Base-by-base conservation (phyloP, 2,113 vertebrate species). In the Raphicerus campestris region DNA sequence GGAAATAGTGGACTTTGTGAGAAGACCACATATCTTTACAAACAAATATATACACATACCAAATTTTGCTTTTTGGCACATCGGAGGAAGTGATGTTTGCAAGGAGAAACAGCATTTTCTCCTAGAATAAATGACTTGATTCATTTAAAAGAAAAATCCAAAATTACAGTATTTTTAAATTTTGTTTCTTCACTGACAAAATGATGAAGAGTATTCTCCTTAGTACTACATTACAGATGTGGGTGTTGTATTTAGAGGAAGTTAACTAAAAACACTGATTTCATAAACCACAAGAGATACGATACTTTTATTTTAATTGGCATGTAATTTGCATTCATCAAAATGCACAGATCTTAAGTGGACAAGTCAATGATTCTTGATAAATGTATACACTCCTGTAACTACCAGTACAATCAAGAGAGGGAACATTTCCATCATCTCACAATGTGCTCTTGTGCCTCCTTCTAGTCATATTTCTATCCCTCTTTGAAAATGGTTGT, bases 161-260 rank as follows among this genome's bases (percentile, higher is more conserved):
- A 61, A n/a, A 87, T 78, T 77, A 78, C 45, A 94, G 24, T 30
- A 56, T 30, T 73, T 88, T 87, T 20, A 81, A 53, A 42, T 63
- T 63, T 78, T 80, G 73, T 87, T 94, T 88, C 20, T 92, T 96
- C 39, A 78, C 47, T 39, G 56, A 89, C 58, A 83, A 94, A 87
- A 89, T 66, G 56, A 55, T 83, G 55, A 88, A 58, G 30, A 84
- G 55, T 58, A 84, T 58, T 89, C 45, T 51, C 22, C 85, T 22
- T 84, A 53, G 73, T 78, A 45, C 19, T 56, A 26, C 55, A 58
- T 75, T 84, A 28, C 5, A 39, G 51, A 61, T 78, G 56, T 89
- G 55, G 47, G 26, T 94, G 16, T 77, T 94, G 30, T n/a, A 88
- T 28, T 87, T 91, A 83, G 75, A 91, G 24, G 6, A 53, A 82